Evolutionary conservation across 2,113 vertebrate species (phyloP).

Genomic region (Dipodomys ordii): DNA sequence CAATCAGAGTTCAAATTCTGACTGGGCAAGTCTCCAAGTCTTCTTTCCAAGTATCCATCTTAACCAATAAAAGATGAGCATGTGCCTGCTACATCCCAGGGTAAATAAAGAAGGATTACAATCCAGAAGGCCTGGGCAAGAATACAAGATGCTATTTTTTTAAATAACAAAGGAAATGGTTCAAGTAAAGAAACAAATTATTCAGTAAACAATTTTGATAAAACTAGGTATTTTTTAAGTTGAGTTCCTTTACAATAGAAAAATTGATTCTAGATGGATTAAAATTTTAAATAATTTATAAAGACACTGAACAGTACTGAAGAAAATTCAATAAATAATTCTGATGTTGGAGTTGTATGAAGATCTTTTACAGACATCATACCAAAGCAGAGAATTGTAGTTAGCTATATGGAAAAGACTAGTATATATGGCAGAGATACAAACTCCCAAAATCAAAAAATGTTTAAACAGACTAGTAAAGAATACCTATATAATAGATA

Average conservation of each 20-base stretch:
- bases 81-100: too few relatives aligned
- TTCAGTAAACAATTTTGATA: slow-evolving; percentile 1
- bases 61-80: too few relatives aligned
- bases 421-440: background rate
- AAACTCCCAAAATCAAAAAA: background rate
- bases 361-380: background rate
- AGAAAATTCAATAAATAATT: slow-evolving; percentile 46
- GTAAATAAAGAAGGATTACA: too few relatives aligned
- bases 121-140: too few relatives aligned
- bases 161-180: slow-evolving; percentile 9
- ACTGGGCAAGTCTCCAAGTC: too few relatives aligned
- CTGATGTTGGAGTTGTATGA: slow-evolving; percentile 12
- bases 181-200: slow-evolving; percentile 20
- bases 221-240: background rate
- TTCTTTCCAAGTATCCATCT: too few relatives aligned
- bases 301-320: background rate
- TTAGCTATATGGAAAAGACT: slow-evolving; percentile 4
- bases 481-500: background rate
- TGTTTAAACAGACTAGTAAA: slow-evolving; percentile 23
- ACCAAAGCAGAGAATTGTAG: background rate
- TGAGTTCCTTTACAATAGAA: background rate
- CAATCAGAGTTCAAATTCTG: too few relatives aligned
- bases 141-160: background rate
- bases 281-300: slow-evolving; percentile 40
- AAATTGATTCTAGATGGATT: slow-evolving; percentile 34